Evolutionary conservation across 92 coral and sea anemone genomes (phyloP), one percentile per base, ranked within the genome.

Genomic region (Paragorgia papillata): DNA sequence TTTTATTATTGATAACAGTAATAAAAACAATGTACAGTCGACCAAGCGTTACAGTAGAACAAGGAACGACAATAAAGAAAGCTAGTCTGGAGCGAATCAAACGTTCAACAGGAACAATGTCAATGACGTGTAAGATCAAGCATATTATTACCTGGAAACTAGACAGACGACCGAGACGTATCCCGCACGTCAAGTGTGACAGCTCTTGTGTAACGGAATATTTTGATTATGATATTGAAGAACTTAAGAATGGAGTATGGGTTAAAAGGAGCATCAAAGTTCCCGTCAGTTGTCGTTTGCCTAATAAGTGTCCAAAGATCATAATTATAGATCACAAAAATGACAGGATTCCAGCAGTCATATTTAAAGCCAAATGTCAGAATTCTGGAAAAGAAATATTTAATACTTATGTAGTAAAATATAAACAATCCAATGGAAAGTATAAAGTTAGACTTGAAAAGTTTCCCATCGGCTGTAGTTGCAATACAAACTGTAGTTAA

Each of bases 201-300:
- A 6, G 17, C 3, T 3, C 8, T 5, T 51, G 58, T 51, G 58
- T 5, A 17, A 51, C 58, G 21, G 58, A 51, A 51, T 51, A 51
- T 51, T 51, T 51, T 51, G 8, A 5, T 3, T 51, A 5, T 22
- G 58, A 51, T 22, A 6, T 51, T 17, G 58, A 51, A 51, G 58
- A 5, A 51, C 6, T 17, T 3, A 17, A 51, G 26, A 51, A 51
- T 19, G 19, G 19, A 51, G 19, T 5, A 5, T 51, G 58, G 58
- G 26, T 17, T 51, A 51, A 51, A 51, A 51, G 21, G 9, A 51
- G 17, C 4, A 17, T 17, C 17, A 51, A 51, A 51, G 26, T 51
- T 51, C 58, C 58, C 58, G 58, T 51, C 58, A 17, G 58, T 17
- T 51, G 58, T 51, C 58, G 58, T 51, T 51, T 51, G 17, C 58